Evolutionary conservation across 1,140 invertebrate species (phyloP), one percentile per base, ranked within the genome.

Genomic region (Drosophila elegans): DNA sequence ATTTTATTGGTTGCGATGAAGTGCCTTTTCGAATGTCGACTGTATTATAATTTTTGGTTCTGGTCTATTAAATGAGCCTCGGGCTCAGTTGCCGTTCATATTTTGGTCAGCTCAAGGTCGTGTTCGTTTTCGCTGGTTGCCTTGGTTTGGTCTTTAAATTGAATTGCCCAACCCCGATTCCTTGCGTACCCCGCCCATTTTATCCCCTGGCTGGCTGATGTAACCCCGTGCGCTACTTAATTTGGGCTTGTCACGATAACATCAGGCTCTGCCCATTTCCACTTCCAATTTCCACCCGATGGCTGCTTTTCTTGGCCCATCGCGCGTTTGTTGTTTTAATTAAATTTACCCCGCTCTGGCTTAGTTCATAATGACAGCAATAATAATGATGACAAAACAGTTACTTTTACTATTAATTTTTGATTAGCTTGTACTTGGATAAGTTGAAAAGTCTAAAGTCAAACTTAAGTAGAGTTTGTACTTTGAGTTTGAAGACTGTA

Each of bases 211-310:
- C 41, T 52, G 63, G 57, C 64, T 86, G 83, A 86, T 86, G 83
- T 86, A 86, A 86, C 66, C 83, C 72, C 62, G 60, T 46, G 63
- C n/a, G 73, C 54, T 55, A 60, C 77, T 90, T 89, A 80, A 90
- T 89, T 89, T 89, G 80, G 77, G 81, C 69, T 89, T 89, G 84
- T 89, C 84, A 89, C 84, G 84, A 84, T 84, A 90, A 60, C 66
- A 89, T 90, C 77, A 51, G 46, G 61, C 74, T 80, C 38, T 61
- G 46, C 51, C 52, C 79, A 67, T 74, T 68, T 66, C 16, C 29
- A 44, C 11, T 42, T 78, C 52, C 46, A 57, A 63, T 34, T 57
- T 59, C 27, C 60, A 42, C 29, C 29, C 29, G 52, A 38, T 36
- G 34, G 52, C 34, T 41, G 52, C 52, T 41, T 54, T 55, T 53